Base-by-base conservation (phyloP, 2,888 invertebrate genomes). In the Embidobia sp. region DNA sequence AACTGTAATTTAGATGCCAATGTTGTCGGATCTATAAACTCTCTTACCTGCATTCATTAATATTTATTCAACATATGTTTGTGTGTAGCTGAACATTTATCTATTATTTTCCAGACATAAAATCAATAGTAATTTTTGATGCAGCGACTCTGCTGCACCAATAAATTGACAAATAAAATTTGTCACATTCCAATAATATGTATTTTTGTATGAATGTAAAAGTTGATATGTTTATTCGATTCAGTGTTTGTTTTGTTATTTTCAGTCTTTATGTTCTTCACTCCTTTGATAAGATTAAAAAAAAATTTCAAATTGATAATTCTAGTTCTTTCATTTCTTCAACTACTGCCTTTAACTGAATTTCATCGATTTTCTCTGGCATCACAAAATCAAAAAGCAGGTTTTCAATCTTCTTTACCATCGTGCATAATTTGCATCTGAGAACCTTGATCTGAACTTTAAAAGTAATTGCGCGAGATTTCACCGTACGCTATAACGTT, bases 401-500 rank as follows among this genome's bases (percentile, higher is more conserved):
- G n/a, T n/a, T n/a, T 22, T 5, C 42, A 42, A 42, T 42, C 42
- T 22, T 42, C 15, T 11, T 7, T 10, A n/a, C 22, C 8, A 26
- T 53, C 13, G 8, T 10, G 15, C 55, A 35, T 6, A 5, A 37
- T 53, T 51, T 51, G 35, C 22, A 4, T 40, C 37, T 10, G 22
- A 55, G 55, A 40, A 40, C 15, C 27, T 13, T n/a, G 16, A 51
- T 16, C 26, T 15, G 37, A 3, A 37, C 40, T 22, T 22, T 22
- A 6, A 22, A 59, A 48, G 59, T 69, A 22, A 59, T 69, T 69
- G n/a, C 8, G 10, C 13, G 31, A 40, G 31, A 69, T 49, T 57
- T 19, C 15, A 8, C 29, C 31, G 40, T 13, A 11, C 48, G 10
- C 15, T 33, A 31, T 42, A 44, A 37, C 31, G 29, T 27, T 53